These are phyloP conservation scores for Sturnira hondurensis DNA, from an alignment of 2,113 vertebrate species.

Conservation along the genomic window DNA sequence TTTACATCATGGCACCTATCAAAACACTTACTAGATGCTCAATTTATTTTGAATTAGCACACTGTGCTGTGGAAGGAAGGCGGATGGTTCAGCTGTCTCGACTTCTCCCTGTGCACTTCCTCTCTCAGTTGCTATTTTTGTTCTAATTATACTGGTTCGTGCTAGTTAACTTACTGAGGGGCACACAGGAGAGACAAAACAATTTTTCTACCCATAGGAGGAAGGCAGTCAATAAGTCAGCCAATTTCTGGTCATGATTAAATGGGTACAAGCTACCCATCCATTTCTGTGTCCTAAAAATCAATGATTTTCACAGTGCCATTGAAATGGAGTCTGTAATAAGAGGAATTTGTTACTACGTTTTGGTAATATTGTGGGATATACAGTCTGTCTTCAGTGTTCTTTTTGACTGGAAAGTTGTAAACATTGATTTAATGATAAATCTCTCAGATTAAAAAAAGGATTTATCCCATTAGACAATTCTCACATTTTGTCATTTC, in stretches of 20 bases:
- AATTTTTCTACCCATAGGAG: not conserved
- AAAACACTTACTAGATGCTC: no score
- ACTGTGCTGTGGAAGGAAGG: not conserved
- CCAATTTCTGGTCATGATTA: slow-evolving; percentile 10
- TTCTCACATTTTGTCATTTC: not conserved
- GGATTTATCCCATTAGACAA: not conserved
- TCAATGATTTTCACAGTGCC: not conserved
- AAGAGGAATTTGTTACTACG: not conserved
- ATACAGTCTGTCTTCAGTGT: not conserved
- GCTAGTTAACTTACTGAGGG: not conserved
- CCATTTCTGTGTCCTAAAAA: not conserved
- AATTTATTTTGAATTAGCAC: not conserved
- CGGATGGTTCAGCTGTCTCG: not conserved
- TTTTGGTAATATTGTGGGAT: not conserved
- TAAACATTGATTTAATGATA: not conserved
- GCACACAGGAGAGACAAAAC: not conserved
- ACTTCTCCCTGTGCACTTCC: not conserved
- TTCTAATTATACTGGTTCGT: slow-evolving; percentile 16
- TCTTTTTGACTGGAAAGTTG: not conserved
- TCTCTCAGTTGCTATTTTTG: not conserved
- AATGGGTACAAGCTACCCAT: not conserved
- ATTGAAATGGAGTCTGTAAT: not conserved
- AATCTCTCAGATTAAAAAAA: not conserved
- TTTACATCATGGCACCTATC: no score
- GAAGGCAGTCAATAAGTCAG: not conserved